phyloP scores from a whole-genome alignment of 2,888 invertebrate genomes.

The Trachelus troglodyta region DNA sequence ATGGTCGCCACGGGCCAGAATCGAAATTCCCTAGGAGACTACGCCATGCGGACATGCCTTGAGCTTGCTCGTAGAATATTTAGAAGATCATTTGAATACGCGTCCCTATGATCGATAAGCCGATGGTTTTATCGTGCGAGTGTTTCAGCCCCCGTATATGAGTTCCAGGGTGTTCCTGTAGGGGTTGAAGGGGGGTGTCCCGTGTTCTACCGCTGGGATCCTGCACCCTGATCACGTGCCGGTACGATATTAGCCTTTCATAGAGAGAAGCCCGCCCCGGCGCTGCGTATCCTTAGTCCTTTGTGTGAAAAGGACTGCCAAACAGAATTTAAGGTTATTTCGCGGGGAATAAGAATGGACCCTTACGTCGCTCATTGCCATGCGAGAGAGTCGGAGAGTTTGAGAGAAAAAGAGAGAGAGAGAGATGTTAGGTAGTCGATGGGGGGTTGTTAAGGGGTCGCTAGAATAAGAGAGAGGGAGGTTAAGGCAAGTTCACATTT shows the following conservation, averaged over 20 bases:
- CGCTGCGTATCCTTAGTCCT: conserved; percentile 61
- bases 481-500: conserved; percentile 17
- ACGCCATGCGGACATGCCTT: background rate
- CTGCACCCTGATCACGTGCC: conserved; percentile 58
- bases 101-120: conserved; percentile 29
- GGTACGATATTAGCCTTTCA: conserved; percentile 64
- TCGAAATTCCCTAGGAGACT: background rate
- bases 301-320: conserved; percentile 65
- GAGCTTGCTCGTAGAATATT: conserved; percentile 17
- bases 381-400: background rate
- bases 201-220: conserved; percentile 18
- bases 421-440: background rate
- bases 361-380: background rate
- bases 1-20: background rate
- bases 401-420: no score
- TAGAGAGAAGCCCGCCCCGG: conserved; percentile 50
- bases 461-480: background rate
- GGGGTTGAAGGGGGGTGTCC: background rate
- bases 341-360: conserved; percentile 62
- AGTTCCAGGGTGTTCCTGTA: background rate
- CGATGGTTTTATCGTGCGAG: conserved; percentile 49
- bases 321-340: conserved; percentile 65
- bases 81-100: conserved; percentile 21
- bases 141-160: conserved; percentile 4
- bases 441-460: background rate